Evolutionary conservation across 1,140 invertebrate genomes (phyloP).

Genomic region (Pollicipes pollicipes): DNA sequence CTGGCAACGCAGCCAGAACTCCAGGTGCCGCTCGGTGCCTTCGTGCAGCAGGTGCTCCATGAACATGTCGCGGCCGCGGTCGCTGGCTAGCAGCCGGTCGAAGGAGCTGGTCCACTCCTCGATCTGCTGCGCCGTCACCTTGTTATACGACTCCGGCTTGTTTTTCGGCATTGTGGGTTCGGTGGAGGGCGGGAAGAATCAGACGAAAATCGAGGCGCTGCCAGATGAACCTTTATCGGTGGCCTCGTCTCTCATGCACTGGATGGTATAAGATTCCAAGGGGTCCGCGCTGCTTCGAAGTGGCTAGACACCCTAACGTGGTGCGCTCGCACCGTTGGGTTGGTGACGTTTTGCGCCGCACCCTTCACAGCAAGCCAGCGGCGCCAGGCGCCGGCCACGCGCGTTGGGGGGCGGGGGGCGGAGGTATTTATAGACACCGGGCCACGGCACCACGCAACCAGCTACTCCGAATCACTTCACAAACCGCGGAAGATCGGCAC

Average conservation of each 20-base stretch:
- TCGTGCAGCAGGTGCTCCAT: slow-evolving; percentile 38
- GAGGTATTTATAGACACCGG: no score
- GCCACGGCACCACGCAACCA: no score
- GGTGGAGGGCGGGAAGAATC: no score
- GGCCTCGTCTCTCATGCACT: neutral
- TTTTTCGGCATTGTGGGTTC: neutral
- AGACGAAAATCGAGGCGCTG: no score
- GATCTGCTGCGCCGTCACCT: slow-evolving; percentile 18
- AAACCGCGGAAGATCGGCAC: no score
- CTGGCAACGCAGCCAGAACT: neutral
- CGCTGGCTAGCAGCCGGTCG: slow-evolving; percentile 28
- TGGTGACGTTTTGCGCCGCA: no score
- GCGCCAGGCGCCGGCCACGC: no score
- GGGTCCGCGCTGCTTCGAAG: no score
- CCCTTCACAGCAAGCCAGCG: no score
- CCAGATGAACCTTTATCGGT: neutral
- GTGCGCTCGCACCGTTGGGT: neutral
- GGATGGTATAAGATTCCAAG: neutral
- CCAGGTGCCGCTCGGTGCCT: slow-evolving; percentile 28
- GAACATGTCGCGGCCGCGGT: slow-evolving; percentile 30
- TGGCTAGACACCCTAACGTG: neutral
- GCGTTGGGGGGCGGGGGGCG: no score
- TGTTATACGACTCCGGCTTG: neutral
- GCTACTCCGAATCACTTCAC: no score
- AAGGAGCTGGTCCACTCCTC: slow-evolving; percentile 41